Percentiles rank a stretch among this genome's conserved stretches.
Conservation (phyloP, 2,888 invertebrate species). For the Podotricha telesiphe region DNA sequence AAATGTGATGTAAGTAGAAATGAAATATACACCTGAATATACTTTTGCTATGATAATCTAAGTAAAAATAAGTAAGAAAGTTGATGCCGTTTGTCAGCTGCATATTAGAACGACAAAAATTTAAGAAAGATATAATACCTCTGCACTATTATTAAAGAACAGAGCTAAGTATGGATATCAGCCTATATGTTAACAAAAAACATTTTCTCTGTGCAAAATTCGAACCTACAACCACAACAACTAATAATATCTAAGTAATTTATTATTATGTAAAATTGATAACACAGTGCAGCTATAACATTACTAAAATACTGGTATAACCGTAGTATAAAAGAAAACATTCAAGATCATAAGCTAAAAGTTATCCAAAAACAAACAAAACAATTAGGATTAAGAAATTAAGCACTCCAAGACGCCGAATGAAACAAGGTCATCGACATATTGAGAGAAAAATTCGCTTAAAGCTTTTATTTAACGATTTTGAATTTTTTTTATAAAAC, state of each 20-base stretch:
- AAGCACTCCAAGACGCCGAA: conserved; percentile 73
- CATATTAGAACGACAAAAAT: no score
- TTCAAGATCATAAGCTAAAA: conserved; percentile 58
- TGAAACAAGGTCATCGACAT: conserved; percentile 64
- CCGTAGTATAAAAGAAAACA: conserved; percentile 42
- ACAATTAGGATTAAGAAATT: conserved; percentile 83
- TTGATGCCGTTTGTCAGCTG: not conserved
- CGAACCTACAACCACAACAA: no score
- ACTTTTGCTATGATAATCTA: not conserved
- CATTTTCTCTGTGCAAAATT: no score
- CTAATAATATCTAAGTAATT: not conserved
- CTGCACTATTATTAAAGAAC: no score
- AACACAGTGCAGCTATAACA: not conserved
- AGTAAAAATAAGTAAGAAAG: not conserved
- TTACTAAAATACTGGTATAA: not conserved
- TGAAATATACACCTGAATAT: not conserved
- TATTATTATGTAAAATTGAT: not conserved
- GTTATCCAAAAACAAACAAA: conserved; percentile 79
- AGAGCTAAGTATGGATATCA: no score
- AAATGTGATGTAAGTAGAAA: not conserved
- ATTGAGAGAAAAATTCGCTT: conserved; percentile 59
- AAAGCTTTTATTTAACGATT: conserved; percentile 52
- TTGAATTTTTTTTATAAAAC: conserved; percentile 36
- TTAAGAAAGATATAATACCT: no score
- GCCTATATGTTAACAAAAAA: no score